phyloP scores from a whole-genome alignment of 2,797 vertebrate species.

The Myotis findleyi region DNA sequence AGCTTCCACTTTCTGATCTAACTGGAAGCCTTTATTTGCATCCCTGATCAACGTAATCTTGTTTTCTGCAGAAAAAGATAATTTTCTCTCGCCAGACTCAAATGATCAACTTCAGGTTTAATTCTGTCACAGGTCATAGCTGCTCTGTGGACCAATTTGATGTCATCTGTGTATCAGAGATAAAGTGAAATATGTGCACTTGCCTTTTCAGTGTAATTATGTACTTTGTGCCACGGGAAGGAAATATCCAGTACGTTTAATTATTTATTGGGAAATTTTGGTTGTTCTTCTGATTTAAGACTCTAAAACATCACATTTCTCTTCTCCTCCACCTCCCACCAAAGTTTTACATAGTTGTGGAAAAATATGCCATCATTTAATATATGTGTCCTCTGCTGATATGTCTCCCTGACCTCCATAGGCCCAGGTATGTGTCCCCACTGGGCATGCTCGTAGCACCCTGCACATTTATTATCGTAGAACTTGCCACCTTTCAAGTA shows the following conservation, averaged over 20 bases:
- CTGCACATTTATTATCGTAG: not conserved
- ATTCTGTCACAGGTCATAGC: not conserved
- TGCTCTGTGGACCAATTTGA: not conserved
- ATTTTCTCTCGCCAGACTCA: conserved; percentile 35
- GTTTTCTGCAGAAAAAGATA: not conserved
- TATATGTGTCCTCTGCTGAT: not conserved
- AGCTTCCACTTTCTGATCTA: not conserved
- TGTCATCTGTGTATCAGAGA: not conserved
- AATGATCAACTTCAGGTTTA: conserved; percentile 1
- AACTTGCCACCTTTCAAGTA: not conserved
- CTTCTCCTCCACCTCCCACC: not conserved
- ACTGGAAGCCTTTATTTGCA: conserved; percentile 31
- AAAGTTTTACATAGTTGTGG: not conserved
- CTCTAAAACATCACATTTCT: not conserved
- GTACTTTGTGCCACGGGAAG: not conserved
- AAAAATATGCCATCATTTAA: not conserved
- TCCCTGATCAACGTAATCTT: not conserved
- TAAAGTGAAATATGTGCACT: not conserved
- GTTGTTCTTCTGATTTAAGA: conserved; percentile 27
- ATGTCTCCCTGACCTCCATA: not conserved
- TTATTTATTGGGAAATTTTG: not conserved
- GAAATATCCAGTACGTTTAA: not conserved
- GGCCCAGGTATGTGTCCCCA: not conserved
- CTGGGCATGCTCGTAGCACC: not conserved
- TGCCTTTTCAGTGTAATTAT: not conserved